A percentile compares a stretch with the other conserved stretches of the same genome.
phyloP scores from a whole-genome alignment of 2,888 invertebrate genomes.

The Mamestra brassicae region DNA sequence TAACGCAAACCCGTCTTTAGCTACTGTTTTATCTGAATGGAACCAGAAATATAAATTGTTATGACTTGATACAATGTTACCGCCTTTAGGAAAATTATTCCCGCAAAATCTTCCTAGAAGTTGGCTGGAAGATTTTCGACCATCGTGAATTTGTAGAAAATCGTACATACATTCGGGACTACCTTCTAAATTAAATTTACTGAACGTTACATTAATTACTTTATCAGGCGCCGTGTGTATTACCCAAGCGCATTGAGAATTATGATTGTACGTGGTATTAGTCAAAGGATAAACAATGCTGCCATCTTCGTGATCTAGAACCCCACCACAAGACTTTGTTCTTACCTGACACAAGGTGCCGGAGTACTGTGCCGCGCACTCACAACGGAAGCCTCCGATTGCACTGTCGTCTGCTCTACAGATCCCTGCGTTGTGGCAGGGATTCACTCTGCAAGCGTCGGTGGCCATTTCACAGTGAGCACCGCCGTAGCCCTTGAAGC shows the following conservation, averaged over 20 bases:
- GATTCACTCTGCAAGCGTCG: conserved; percentile 93
- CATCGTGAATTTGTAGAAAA: conserved; percentile 96
- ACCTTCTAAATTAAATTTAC: conserved; percentile 93
- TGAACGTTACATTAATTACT: conserved; percentile 95
- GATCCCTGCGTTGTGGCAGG: conserved; percentile 95
- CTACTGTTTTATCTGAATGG: conserved; percentile 92
- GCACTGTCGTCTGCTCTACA: conserved; percentile 88
- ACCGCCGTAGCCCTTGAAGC: conserved; percentile 91
- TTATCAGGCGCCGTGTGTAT: conserved; percentile 92
- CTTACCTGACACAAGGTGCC: conserved; percentile 92
- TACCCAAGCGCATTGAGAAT: conserved; percentile 95
- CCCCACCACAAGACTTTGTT: conserved; percentile 85
- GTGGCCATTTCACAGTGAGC: conserved; percentile 91
- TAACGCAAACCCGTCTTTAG: conserved; percentile 94
- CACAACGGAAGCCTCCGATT: conserved; percentile 89
- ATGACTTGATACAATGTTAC: conserved; percentile 94
- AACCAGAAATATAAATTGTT: conserved; percentile 96
- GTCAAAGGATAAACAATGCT: conserved; percentile 92
- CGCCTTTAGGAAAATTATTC: conserved; percentile 92
- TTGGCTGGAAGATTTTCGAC: conserved; percentile 93
- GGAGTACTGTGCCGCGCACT: conserved; percentile 92
- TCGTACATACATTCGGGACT: conserved; percentile 93
- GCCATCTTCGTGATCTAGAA: conserved; percentile 89
- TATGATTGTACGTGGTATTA: conserved; percentile 90
- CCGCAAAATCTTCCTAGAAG: conserved; percentile 96